Conservation (phyloP, 2,113 vertebrate genomes). For the Myodes glareolus region DNA sequence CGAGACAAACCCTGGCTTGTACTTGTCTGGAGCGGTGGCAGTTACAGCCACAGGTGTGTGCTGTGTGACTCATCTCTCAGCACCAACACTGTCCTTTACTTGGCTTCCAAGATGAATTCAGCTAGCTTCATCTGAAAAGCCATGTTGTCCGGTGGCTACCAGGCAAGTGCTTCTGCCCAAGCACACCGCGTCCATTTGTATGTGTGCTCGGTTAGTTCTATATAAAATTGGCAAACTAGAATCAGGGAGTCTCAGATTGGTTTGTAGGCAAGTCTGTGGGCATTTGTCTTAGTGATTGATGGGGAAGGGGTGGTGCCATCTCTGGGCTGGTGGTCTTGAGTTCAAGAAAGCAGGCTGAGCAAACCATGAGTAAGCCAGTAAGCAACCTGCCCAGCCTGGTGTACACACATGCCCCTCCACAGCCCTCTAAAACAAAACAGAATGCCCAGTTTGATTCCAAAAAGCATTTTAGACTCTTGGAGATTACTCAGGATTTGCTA, state of each 20-base stretch:
- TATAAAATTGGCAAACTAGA: background rate
- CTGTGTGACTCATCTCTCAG: background rate
- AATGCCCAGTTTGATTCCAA: background rate
- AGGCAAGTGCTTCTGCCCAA: background rate
- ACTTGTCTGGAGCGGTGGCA: accelerated
- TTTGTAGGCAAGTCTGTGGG: background rate
- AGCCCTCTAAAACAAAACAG: background rate
- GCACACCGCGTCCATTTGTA: background rate
- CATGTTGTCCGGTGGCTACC: too few relatives aligned
- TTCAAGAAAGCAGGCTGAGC: background rate
- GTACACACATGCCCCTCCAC: background rate
- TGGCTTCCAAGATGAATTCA: background rate
- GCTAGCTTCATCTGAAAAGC: background rate
- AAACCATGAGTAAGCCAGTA: background rate
- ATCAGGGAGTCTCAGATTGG: background rate
- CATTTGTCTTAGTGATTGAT: background rate
- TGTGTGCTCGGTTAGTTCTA: background rate
- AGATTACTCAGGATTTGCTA: background rate
- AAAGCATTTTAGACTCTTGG: background rate
- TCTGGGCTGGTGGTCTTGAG: background rate
- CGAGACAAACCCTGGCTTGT: background rate
- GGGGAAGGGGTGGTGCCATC: background rate
- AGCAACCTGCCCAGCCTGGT: background rate
- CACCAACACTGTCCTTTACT: background rate
- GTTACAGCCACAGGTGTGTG: accelerated